Evolutionary conservation across 2,888 invertebrate genomes (phyloP), one percentile per base, ranked within the genome.

Genomic region (Bhutanitis thaidina): DNA sequence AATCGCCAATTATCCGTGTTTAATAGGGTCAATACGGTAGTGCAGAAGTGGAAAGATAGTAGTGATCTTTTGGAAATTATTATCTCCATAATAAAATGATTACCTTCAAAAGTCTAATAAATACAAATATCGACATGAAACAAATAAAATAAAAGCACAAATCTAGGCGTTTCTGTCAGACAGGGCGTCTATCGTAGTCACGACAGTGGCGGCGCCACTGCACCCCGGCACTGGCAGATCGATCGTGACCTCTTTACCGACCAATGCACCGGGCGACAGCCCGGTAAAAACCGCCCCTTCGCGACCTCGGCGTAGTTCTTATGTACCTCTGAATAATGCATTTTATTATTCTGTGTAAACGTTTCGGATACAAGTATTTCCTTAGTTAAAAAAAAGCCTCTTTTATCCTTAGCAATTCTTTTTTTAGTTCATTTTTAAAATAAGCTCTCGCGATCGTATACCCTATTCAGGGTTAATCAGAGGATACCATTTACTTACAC

Each of bases 241-340:
- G 86, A 87, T 87, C 63, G 61, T 78, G 87, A 87, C 88, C 88
- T 76, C 80, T 77, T 88, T 87, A 75, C 73, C 77, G 88, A 79
- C 73, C 88, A 74, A 81, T 87, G 88, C 88, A 88, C 88, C 80
- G 74, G 74, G 75, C 74, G 66, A 69, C 74, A 69, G 74, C 77
- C 80, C 74, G 79, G 81, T 77, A 66, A n/a, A 74, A 78, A 72
- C 70, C 67, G 70, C 67, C 61, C 62, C 67, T 62, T 64, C 47
- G 32, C 56, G 54, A 47, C 14, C 40, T 12, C 36, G 15, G 12
- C 10, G 1, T 25, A 32, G 20, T 43, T 12, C 39, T 53, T 54
- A 49, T 52, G 45, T 55, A 57, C 47, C 53, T 49, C 52, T 39
- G 12, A 43, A 38, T 38, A 37, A 50, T 44, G 44, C 44, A 50